Conservation (phyloP, 1,140 invertebrate species). For the Drosophila pseudoobscura region DNA sequence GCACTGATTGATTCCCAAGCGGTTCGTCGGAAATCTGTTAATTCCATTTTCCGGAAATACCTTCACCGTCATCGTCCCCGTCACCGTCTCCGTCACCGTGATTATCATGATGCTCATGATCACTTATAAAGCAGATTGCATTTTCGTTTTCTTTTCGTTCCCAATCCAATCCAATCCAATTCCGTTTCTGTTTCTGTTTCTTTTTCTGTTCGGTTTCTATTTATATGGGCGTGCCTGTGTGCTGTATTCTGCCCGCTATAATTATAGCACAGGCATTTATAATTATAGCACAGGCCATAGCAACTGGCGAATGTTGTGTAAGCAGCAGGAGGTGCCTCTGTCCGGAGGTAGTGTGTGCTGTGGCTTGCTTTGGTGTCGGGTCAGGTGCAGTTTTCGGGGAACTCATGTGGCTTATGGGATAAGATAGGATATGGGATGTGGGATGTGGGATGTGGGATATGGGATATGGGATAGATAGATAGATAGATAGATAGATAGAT, state of each 20-base stretch:
- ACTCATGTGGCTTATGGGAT: slow-evolving; percentile 37
- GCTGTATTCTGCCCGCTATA: slow-evolving; percentile 68
- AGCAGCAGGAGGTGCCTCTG: slow-evolving; percentile 20
- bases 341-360: background rate
- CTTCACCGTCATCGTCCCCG: slow-evolving; percentile 1
- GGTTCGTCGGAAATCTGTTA: background rate
- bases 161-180: background rate
- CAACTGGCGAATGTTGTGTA: slow-evolving; percentile 57
- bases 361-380: background rate
- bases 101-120: slow-evolving; percentile 2
- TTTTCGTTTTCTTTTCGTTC: slow-evolving; percentile 18
- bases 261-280: slow-evolving; percentile 72
- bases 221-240: slow-evolving; percentile 68
- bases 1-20: slow-evolving; percentile 15
- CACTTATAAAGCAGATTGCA: slow-evolving; percentile 12
- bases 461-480: background rate
- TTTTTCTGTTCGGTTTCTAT: slow-evolving; percentile 40
- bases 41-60: slow-evolving; percentile 37
- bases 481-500: background rate
- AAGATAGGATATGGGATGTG: no score
- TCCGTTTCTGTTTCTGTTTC: background rate
- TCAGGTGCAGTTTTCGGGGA: slow-evolving; percentile 35
- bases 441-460: slow-evolving; percentile 12
- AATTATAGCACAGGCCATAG: slow-evolving; percentile 67
- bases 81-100: slow-evolving; percentile 1